Percentiles rank a stretch among this genome's conserved stretches.
Conservation (phyloP, 2,113 vertebrate species). For the Pedionomus torquatus region DNA sequence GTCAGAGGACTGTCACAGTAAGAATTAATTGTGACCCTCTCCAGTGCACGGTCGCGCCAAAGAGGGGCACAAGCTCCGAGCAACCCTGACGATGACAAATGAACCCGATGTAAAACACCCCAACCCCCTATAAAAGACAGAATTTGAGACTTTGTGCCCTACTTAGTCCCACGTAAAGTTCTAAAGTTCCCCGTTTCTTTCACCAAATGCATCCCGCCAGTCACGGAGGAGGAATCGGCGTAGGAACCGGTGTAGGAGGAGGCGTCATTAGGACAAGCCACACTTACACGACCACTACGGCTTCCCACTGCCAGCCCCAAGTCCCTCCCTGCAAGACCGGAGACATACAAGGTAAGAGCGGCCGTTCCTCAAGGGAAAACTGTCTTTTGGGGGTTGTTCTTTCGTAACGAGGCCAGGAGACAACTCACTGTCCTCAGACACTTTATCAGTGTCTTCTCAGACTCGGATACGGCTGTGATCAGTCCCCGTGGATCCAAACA, state of each 20-base stretch:
- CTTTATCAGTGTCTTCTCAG: neutral
- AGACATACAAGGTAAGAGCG: slow-evolving; percentile 52
- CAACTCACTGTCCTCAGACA: neutral
- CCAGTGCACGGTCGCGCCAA: neutral
- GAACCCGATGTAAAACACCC: neutral
- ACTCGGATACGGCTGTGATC: neutral
- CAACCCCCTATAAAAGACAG: rapidly evolving
- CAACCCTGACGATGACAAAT: neutral
- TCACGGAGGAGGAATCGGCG: slow-evolving; percentile 23
- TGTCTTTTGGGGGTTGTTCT: neutral
- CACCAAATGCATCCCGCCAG: neutral
- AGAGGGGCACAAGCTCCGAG: neutral
- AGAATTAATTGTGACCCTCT: neutral
- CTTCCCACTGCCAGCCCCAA: slow-evolving; percentile 54
- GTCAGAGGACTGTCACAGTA: neutral
- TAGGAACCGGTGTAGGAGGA: slow-evolving; percentile 33
- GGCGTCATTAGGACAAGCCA: slow-evolving; percentile 44
- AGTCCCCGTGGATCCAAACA: neutral
- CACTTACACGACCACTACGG: slow-evolving; percentile 36
- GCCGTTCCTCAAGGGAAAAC: rapidly evolving
- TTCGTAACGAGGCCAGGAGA: neutral
- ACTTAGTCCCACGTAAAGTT: neutral
- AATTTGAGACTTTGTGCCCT: neutral
- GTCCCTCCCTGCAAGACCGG: slow-evolving; percentile 30
- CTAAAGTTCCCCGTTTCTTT: neutral